Evolutionary conservation across 2,888 invertebrate species (phyloP).

Genomic region (Leucophora obtusa): DNA sequence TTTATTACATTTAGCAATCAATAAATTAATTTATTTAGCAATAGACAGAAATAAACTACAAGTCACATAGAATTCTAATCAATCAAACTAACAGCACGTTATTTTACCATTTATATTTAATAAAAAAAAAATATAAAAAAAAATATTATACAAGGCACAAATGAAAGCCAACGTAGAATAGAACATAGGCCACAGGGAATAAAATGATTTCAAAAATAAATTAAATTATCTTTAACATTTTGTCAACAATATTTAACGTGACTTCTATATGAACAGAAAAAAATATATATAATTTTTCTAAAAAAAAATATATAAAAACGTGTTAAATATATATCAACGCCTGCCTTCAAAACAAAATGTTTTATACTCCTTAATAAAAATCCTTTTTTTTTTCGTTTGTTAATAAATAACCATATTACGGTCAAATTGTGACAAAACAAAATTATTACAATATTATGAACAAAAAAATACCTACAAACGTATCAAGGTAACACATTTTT

Average conservation of each 20-base stretch:
- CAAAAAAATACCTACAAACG: too few relatives aligned
- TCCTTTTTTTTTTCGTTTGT: too few relatives aligned
- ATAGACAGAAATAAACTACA: background rate
- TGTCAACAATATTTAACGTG: background rate
- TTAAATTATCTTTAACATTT: background rate
- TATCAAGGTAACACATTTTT: too few relatives aligned
- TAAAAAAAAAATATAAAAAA: background rate
- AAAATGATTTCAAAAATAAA: background rate
- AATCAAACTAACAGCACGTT: conserved; percentile 58
- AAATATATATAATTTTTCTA: background rate
- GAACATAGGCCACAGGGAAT: background rate
- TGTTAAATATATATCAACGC: background rate
- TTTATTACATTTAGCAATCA: conserved; percentile 40
- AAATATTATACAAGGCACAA: background rate
- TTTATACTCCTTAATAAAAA: too few relatives aligned
- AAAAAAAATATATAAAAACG: background rate
- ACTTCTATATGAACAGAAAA: background rate
- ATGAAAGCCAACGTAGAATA: background rate
- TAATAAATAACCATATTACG: too few relatives aligned
- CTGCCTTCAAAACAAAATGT: too few relatives aligned
- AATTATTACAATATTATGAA: too few relatives aligned
- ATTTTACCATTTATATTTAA: conserved; percentile 45
- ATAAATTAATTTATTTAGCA: conserved; percentile 28
- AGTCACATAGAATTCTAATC: conserved; percentile 56
- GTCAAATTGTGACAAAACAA: too few relatives aligned